Evolutionary conservation across 2,888 invertebrate species (phyloP), one percentile per base, ranked within the genome.

Genomic region (Sericinus montela): DNA sequence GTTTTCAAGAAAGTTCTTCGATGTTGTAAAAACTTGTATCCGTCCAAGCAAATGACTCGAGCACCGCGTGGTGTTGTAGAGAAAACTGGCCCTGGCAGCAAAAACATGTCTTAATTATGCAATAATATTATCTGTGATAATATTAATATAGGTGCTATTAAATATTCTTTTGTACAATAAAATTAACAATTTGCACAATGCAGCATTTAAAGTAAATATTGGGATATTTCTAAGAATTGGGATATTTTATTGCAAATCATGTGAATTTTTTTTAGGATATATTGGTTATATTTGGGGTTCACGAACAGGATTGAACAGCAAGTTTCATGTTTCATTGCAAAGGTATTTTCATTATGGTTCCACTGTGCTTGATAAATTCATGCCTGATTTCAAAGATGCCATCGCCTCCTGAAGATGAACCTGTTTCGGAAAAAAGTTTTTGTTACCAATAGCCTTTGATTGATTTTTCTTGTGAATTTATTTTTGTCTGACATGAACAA

Each of bases 11-110:
- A 65, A 1, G 30, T 57, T 0, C 45, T 43, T 1, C 57, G 56
- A 13, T 73, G 74, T 37, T 57, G 65, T 9, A 59, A 47, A 38
- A 65, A 75, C 19, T 60, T 72, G 53, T 64, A 67, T 0, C 76
- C 72, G 0, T 49, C 47, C 9, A 64, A 13, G 2, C 59, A 15
- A 8, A 77, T 63, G 37, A 65, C 59, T 1, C 55, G 57, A 0
- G 61, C 64, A 2, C 74, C 75, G 6, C 63, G 56, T 1, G 42
- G n/a, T 1, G 71, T 60, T 11, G 36, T 52, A 2, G 47, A 39
- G 19, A 59, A 56, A 5, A 59, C 25, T 23, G 54, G 51, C 0
- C 46, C 58, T 57, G 35, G 13, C 23, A 28, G 11, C 28, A 10
- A 1, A n/a, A n/a, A n/a, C n/a, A n/a, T n/a, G n/a, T n/a, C n/a